Evolutionary conservation across 2,797 vertebrate genomes (phyloP), one percentile per base, ranked within the genome.

Genomic region (Toxotes lorentzi): DNA sequence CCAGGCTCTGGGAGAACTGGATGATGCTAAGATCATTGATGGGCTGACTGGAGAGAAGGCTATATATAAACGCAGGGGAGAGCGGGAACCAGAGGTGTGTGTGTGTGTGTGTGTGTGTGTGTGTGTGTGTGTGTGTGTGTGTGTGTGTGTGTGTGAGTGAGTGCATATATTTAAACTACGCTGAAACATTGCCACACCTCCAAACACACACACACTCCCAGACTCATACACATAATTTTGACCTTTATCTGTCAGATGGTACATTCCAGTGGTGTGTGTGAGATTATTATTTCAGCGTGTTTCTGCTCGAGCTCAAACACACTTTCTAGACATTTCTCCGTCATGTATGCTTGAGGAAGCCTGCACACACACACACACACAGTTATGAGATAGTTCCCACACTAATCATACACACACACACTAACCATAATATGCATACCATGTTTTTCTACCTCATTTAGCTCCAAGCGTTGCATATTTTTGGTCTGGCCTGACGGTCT

Each of bases 21-120:
- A 99, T 53, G 98, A 99, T 70, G 95, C 98, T 56, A 99, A 99
- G 91, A 99, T 99, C 89, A 99, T 99, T 16, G 98, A 99, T 32
- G 97, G 98, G 0, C 92, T 99, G 84, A 96, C 97, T 0, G 98
- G 98, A 91, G 98, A 99, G 91, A 99, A 97, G 91, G 90, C 97
- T 23, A 96, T 99, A 79, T 99, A 99, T 86, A 99, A 98, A 90
- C 97, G 97, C 53, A 95, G 98, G 51, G 97, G 96, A 77, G 98
- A 99, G 60, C 92, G 94, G 89, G 97, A 99, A 58, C 98, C 97
- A n/a, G 97, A 99, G 87, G 98, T 99, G 94, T 88, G 72, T 70
- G 60, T 66, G 51, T 74, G 21, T 66, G 24, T 79, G 56, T 76
- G 53, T 70, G 50, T 77, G 30, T 48, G 53, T 32, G 53, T 47